Evolutionary conservation across 2,797 vertebrate genomes (phyloP).

Genomic region (Antennarius maculatus): DNA sequence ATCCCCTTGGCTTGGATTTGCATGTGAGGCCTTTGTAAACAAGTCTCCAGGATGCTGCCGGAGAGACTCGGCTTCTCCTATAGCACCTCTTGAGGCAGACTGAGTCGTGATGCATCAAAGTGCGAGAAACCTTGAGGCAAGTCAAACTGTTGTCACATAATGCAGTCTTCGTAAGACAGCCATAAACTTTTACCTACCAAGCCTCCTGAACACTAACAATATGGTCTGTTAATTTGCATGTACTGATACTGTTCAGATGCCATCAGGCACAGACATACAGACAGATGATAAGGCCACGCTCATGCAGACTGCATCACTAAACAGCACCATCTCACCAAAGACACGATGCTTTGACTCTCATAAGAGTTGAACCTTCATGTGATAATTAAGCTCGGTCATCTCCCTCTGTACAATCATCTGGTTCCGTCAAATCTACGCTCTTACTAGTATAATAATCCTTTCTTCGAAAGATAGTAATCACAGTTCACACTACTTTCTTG

Average conservation of each 20-base stretch:
- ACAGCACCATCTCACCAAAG: constrained; percentile 46
- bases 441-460: constrained; percentile 52
- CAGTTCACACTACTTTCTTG: constrained; percentile 46
- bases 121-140: constrained; percentile 31
- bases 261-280: constrained; percentile 59
- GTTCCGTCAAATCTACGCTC: constrained; percentile 61
- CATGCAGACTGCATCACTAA: constrained; percentile 61
- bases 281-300: constrained; percentile 63
- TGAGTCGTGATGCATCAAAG: constrained; percentile 52
- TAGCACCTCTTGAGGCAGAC: constrained; percentile 47
- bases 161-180: constrained; percentile 33
- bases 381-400: constrained; percentile 31
- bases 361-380: constrained; percentile 18
- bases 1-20: constrained; percentile 65
- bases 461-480: constrained; percentile 80
- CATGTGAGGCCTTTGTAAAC: constrained; percentile 28
- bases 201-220: constrained; percentile 30
- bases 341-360: constrained; percentile 33
- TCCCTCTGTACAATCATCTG: constrained; percentile 60
- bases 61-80: constrained; percentile 26
- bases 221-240: constrained; percentile 28
- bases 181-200: constrained; percentile 25
- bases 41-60: constrained; percentile 35
- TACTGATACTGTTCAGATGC: constrained; percentile 56
- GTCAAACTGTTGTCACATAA: constrained; percentile 31